Evolutionary conservation across 2,113 vertebrate genomes (phyloP).

Genomic region (Pagrus major): DNA sequence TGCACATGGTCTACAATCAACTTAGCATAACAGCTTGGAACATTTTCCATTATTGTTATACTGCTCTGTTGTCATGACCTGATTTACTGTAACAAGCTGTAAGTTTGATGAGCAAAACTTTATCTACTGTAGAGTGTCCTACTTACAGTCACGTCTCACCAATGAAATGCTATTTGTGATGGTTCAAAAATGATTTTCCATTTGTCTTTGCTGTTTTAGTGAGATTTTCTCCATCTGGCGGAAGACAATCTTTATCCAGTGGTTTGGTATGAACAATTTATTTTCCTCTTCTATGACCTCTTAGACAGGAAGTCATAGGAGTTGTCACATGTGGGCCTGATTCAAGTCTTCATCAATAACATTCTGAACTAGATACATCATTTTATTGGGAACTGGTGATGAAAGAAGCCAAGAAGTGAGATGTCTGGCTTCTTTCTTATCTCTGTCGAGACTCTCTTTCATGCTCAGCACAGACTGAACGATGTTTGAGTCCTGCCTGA

Average conservation of each 20-base stretch:
- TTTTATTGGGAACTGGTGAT: too few relatives aligned
- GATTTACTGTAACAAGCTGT: background rate
- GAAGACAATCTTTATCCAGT: slow-evolving; percentile 33
- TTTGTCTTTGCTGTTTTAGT: slow-evolving; percentile 34
- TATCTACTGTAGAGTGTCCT: background rate
- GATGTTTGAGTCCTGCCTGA: too few relatives aligned
- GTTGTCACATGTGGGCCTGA: background rate
- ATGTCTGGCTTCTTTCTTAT: too few relatives aligned
- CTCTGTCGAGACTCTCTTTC: too few relatives aligned
- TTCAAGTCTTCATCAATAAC: too few relatives aligned
- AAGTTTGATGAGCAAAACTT: background rate
- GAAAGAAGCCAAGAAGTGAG: too few relatives aligned
- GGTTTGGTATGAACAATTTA: slow-evolving; percentile 43
- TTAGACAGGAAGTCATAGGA: background rate
- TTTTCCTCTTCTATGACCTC: background rate
- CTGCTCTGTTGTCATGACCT: background rate
- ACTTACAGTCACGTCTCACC: background rate
- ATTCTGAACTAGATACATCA: too few relatives aligned
- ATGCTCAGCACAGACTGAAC: too few relatives aligned
- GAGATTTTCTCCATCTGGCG: slow-evolving; percentile 30
- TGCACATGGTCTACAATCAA: background rate
- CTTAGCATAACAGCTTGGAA: background rate
- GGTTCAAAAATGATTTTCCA: background rate
- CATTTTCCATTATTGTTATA: background rate
- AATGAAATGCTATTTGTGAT: background rate